Evolutionary conservation across 2,113 vertebrate species (phyloP).

Genomic region (Ciconia boyciana): DNA sequence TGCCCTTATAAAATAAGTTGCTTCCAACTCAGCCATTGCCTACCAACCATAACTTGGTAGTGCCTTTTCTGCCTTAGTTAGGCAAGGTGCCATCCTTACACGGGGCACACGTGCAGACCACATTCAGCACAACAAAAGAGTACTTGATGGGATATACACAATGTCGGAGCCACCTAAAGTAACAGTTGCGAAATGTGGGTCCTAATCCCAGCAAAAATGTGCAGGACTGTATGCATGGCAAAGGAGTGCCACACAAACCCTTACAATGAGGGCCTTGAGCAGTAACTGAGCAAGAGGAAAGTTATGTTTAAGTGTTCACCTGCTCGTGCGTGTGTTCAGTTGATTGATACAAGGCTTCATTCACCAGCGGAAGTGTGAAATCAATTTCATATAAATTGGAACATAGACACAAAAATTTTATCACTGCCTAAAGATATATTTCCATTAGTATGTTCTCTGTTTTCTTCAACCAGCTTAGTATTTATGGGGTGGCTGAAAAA

Average conservation of each 20-base stretch:
- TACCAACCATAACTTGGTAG: not conserved
- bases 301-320: not conserved
- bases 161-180: not conserved
- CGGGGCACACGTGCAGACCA: accelerated
- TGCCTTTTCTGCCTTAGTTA: not conserved
- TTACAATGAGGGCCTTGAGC: not conserved
- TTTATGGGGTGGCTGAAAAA: not conserved
- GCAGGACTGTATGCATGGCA: not conserved
- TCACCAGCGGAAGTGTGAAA: not conserved
- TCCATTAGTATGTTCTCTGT: not conserved
- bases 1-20: not conserved
- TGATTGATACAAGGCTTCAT: not conserved
- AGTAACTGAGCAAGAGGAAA: not conserved
- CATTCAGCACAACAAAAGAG: not conserved
- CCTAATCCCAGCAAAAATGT: not conserved
- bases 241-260: not conserved
- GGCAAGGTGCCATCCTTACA: accelerated
- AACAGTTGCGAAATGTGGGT: accelerated
- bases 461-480: slow-evolving; percentile 4
- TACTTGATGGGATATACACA: accelerated
- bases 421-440: not conserved
- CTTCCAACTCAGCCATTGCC: not conserved
- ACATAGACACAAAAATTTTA: not conserved
- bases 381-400: not conserved
- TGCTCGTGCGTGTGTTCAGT: not conserved